Base-by-base conservation (phyloP, 2,113 vertebrate species). In the Platichthys flesus region DNA sequence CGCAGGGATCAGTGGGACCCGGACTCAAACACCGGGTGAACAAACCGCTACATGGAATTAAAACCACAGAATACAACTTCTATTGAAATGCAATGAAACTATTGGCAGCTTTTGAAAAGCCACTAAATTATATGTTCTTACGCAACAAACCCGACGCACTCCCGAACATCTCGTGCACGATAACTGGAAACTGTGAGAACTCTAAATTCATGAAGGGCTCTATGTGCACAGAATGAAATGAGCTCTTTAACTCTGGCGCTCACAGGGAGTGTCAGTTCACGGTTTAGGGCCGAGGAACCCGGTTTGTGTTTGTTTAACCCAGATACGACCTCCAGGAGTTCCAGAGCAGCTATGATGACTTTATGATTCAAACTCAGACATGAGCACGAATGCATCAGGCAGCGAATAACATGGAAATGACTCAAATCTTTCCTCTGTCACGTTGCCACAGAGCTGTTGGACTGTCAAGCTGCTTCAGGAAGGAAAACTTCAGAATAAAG, bases 1-100 rank as follows among this genome's bases (percentile, higher is more conserved):
- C 93, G 93, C 78, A 83, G 88, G 76, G 79, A 82, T 66, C 85
- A 51, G 47, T 18, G 47, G 15, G 6, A 16, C 40, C 40, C 2
- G 40, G 40, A 42, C 2, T 42, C 40, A 42, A 42, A 42, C 40
- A 12, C 12, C 15, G 24, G 9, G 9, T n/a, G 31, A 62, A 16
- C 2, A 52, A 49, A 69, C n/a, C 20, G 51, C 56, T 62, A 40
- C 20, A 56, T 37, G 24, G 56, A 51, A 52, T n/a, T 3, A 51
- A 67, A 67, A 14, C 45, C 2, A 14, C 12, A 15, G 20, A 24
- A 37, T 0, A 21, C 57, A 24, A 40, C 20, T 56, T 23, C 12
- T 58, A 14, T 20, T 56, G 24, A 37, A 64, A 56, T 51, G 51
- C 40, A 13, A 16, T 63, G 15, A 13, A 8, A 16, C 18, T 9